A percentile compares a stretch with the other conserved stretches of the same genome.
Evolutionary conservation across 2,797 vertebrate species (phyloP).

Genomic region (Sebastes nivosus): DNA sequence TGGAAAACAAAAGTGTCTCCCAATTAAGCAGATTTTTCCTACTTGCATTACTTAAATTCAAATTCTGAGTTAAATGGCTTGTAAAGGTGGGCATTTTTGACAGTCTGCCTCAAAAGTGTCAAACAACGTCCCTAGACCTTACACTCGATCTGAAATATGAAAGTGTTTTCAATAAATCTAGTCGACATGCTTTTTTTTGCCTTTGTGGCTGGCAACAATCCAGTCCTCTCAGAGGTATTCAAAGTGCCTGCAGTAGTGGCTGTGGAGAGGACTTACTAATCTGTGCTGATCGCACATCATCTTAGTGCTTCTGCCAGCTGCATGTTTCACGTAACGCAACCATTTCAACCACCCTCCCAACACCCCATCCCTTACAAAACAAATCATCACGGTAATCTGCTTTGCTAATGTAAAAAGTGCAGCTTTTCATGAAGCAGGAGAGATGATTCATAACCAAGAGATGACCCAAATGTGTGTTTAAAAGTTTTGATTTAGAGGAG

Average conservation of each 20-base stretch:
- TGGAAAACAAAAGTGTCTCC: not conserved
- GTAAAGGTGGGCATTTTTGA: slow-evolving; percentile 1
- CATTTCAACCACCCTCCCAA: not conserved
- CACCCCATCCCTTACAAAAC: not conserved
- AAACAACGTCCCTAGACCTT: not conserved
- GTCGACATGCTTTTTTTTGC: not conserved
- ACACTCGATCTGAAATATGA: not conserved
- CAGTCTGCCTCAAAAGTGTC: not conserved
- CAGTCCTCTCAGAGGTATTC: not conserved
- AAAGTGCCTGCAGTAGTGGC: not conserved
- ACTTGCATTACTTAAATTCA: not conserved
- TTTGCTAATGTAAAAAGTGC: not conserved
- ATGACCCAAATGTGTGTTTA: not conserved
- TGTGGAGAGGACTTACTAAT: slow-evolving; percentile 9
- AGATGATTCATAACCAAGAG: slow-evolving; percentile 3
- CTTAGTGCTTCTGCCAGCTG: slow-evolving; percentile 32
- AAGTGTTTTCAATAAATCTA: not conserved
- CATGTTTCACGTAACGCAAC: slow-evolving; percentile 29
- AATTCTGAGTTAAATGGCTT: not conserved
- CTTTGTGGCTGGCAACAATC: not conserved
- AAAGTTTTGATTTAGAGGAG: not conserved
- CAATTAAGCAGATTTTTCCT: slow-evolving; percentile 12
- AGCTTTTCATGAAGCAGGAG: not conserved
- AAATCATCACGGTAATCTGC: not conserved
- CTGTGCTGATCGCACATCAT: not conserved